A percentile compares a stretch with the other conserved stretches of the same genome.
Evolutionary conservation across 2,888 invertebrate species (phyloP).

Genomic region (Chrysolina haemoptera): DNA sequence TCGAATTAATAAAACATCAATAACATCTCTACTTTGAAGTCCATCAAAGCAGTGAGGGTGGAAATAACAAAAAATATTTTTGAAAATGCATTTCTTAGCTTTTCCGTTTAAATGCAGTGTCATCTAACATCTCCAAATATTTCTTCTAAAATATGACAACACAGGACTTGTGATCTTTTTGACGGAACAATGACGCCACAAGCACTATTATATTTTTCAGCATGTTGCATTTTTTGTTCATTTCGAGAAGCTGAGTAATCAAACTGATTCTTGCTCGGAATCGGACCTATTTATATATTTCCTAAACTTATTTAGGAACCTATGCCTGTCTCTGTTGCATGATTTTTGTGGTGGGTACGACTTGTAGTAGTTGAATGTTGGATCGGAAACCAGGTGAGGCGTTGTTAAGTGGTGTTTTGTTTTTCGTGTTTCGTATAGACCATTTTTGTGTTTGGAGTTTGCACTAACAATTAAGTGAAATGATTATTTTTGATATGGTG

Average conservation of each 20-base stretch:
- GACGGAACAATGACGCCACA: not conserved
- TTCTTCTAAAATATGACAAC: no score
- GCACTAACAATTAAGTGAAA: not conserved
- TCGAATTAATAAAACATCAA: no score
- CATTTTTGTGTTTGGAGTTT: not conserved
- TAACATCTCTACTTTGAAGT: no score
- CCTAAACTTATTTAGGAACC: constrained; percentile 22
- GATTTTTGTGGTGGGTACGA: constrained; percentile 10
- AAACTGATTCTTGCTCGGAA: not conserved
- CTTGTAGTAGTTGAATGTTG: constrained; percentile 16
- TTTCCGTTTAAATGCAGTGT: no score
- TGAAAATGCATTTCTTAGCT: no score
- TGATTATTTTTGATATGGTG: not conserved
- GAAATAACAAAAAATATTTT: no score
- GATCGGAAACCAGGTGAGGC: constrained; percentile 11
- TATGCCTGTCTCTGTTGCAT: constrained; percentile 23
- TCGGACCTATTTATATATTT: not conserved
- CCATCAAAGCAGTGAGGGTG: no score
- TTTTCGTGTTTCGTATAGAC: not conserved
- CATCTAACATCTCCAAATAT: no score
- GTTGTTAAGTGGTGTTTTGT: constrained; percentile 3
- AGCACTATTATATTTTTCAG: not conserved
- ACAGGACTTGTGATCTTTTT: no score
- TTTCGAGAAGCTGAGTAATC: constrained; percentile 10
- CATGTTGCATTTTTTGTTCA: constrained; percentile 11